phyloP scores from a whole-genome alignment of 2,113 vertebrate genomes.

The Triplophysa dalaica region DNA sequence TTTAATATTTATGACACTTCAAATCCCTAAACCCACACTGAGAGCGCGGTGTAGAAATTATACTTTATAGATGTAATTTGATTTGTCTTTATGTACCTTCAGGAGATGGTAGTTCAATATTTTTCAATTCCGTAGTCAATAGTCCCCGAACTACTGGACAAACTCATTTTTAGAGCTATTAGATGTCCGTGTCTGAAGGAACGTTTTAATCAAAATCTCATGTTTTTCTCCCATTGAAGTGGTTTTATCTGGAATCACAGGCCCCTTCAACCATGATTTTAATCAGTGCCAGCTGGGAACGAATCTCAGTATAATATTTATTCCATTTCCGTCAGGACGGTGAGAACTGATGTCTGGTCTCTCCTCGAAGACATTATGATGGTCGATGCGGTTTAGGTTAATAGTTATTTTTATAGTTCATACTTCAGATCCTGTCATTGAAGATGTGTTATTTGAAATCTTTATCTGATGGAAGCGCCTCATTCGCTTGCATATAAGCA shows the following conservation, averaged over 20 bases:
- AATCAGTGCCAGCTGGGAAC: slow-evolving; percentile 51
- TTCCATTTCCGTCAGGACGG: slow-evolving; percentile 60
- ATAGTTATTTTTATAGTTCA: slow-evolving; percentile 34
- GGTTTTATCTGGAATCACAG: slow-evolving; percentile 75
- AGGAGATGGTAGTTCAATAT: no score
- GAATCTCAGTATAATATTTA: slow-evolving; percentile 68
- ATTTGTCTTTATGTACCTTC: no score
- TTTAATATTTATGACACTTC: no score
- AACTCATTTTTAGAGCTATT: slow-evolving; percentile 59
- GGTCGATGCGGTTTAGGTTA: slow-evolving; percentile 24
- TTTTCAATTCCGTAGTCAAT: slow-evolving; percentile 41
- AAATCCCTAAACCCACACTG: no score
- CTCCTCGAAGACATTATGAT: slow-evolving; percentile 59
- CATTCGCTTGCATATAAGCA: slow-evolving; percentile 28
- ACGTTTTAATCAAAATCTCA: slow-evolving; percentile 69
- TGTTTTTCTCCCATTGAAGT: slow-evolving; percentile 73
- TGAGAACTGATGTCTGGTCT: slow-evolving; percentile 51
- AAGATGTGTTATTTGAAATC: slow-evolving; percentile 41
- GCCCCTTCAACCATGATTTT: slow-evolving; percentile 65
- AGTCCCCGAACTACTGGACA: slow-evolving; percentile 21
- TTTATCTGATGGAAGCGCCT: slow-evolving; percentile 16
- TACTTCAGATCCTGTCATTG: slow-evolving; percentile 21
- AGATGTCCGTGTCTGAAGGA: slow-evolving; percentile 68
- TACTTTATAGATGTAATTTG: no score
- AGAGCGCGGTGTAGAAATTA: no score